These are phyloP conservation scores for Drosophila putrida DNA, from an alignment of 2,888 invertebrate genomes.

Conservation along the genomic window DNA sequence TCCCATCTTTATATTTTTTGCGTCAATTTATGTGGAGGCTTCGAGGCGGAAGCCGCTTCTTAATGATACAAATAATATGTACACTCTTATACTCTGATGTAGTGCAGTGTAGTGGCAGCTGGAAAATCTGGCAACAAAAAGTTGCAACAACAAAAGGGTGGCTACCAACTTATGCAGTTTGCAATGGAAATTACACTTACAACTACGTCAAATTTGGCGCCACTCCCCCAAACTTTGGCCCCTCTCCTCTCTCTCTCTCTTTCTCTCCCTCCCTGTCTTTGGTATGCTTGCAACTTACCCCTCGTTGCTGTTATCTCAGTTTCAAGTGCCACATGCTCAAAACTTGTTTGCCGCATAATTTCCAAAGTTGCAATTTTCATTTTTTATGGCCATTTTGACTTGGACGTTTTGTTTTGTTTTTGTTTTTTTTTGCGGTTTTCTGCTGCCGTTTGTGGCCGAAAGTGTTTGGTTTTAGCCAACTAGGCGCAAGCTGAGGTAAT, in stretches of 20 bases:
- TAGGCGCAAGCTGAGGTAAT: constrained; percentile 60
- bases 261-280: too few relatives aligned
- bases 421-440: constrained; percentile 4
- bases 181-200: constrained; percentile 32
- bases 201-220: constrained; percentile 37
- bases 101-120: constrained; percentile 38
- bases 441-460: constrained; percentile 31
- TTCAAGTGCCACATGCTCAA: constrained; percentile 38
- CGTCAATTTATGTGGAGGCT: constrained; percentile 66
- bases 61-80: constrained; percentile 63
- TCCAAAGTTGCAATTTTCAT: constrained; percentile 74
- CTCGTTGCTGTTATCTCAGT: constrained; percentile 10
- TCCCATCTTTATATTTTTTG: constrained; percentile 69
- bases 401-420: constrained; percentile 18
- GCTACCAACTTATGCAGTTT: constrained; percentile 37
- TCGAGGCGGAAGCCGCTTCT: constrained; percentile 60
- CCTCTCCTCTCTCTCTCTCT: too few relatives aligned
- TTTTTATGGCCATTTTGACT: constrained; percentile 65
- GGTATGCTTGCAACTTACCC: not conserved
- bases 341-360: constrained; percentile 74
- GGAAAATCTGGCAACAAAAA: constrained; percentile 27
- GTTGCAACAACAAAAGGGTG: constrained; percentile 53
- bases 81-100: constrained; percentile 29
- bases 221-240: not conserved
- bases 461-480: constrained; percentile 52